Evolutionary conservation across 2,888 invertebrate species (phyloP).

Genomic region (Brachypterus glaber): DNA sequence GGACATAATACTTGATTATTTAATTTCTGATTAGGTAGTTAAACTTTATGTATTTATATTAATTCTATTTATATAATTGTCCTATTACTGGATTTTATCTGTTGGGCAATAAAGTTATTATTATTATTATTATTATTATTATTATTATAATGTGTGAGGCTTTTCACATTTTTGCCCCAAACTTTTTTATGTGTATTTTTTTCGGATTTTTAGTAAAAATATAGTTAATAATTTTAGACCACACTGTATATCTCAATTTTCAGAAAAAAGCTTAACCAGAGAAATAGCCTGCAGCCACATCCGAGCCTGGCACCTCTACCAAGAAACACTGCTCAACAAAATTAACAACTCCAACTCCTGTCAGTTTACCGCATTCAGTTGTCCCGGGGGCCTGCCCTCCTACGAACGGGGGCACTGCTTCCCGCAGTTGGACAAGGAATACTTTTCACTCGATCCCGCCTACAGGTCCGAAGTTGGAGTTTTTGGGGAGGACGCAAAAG

Average conservation of each 20-base stretch:
- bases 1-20: too few species aligned
- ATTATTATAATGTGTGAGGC: too few species aligned
- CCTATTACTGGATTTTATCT: too few species aligned
- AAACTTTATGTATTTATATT: too few species aligned
- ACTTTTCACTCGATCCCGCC: constrained; percentile 28
- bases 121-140: too few species aligned
- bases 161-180: too few species aligned
- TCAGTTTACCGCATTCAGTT: constrained; percentile 47
- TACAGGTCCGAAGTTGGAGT: constrained; percentile 32
- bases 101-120: too few species aligned
- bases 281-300: constrained; percentile 50
- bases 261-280: constrained; percentile 30
- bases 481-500: constrained; percentile 38
- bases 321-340: constrained; percentile 41
- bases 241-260: too few species aligned
- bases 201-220: too few species aligned
- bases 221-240: not conserved
- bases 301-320: constrained; percentile 46
- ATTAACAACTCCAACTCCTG: constrained; percentile 31
- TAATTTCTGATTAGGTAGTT: too few species aligned
- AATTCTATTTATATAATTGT: too few species aligned
- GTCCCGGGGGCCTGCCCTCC: constrained; percentile 42
- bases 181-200: too few species aligned
- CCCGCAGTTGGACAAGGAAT: constrained; percentile 35
- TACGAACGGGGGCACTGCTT: constrained; percentile 48